Evolutionary conservation across 1,140 invertebrate species (phyloP).

Genomic region (Akabosia matsudoensis): DNA sequence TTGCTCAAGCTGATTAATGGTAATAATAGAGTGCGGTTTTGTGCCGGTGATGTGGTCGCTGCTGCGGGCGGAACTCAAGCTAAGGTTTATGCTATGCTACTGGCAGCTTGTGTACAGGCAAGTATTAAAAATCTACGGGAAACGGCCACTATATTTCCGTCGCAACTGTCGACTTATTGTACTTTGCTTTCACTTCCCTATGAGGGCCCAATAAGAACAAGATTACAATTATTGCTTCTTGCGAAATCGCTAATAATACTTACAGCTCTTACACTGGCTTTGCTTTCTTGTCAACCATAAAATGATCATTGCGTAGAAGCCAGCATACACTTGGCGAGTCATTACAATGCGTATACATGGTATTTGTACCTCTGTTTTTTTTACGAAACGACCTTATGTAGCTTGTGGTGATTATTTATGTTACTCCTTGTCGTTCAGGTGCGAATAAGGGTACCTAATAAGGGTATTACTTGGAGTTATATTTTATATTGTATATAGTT

Average conservation of each 20-base stretch:
- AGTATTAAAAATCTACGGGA: not conserved
- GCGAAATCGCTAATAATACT: not conserved
- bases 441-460: no score
- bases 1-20: conserved; percentile 9
- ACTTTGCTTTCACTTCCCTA: not conserved
- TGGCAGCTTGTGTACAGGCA: no score
- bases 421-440: no score
- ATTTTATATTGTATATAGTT: no score
- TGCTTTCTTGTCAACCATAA: no score
- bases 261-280: no score
- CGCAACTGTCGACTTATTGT: not conserved
- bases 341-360: no score
- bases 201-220: not conserved
- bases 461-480: no score
- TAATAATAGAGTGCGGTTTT: conserved; percentile 7
- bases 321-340: not conserved
- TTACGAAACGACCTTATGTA: no score
- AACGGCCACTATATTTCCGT: not conserved
- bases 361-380: no score
- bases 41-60: not conserved
- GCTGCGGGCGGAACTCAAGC: not conserved
- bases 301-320: not conserved
- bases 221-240: not conserved
- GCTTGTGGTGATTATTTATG: no score
- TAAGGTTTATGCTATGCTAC: no score